A percentile compares a stretch with the other conserved stretches of the same genome.
Evolutionary conservation across 2,888 invertebrate species (phyloP).

Genomic region (Melieria omissa): DNA sequence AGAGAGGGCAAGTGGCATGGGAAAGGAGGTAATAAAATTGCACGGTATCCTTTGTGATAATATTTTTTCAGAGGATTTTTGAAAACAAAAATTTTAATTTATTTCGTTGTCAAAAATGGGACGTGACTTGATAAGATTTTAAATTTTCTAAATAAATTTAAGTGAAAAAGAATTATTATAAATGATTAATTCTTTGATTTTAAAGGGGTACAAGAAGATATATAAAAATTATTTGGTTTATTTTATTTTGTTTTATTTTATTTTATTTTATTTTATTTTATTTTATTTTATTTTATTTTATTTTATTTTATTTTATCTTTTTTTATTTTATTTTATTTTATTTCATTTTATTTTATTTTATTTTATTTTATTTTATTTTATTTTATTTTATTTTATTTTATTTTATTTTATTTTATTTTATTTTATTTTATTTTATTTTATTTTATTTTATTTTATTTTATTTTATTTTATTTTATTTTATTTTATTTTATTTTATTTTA

Average conservation of each 20-base stretch:
- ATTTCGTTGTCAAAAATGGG: no score
- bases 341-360: neutral
- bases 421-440: neutral
- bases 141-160: no score
- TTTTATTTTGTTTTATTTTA: no score
- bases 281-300: neutral
- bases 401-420: neutral
- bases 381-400: neutral
- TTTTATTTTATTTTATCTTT: slow-evolving; percentile 4
- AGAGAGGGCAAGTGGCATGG: neutral
- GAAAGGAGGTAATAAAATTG: no score
- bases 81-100: no score
- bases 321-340: neutral
- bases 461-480: neutral
- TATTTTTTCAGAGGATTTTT: no score
- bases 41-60: no score
- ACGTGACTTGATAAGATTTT: no score
- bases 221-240: no score
- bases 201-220: no score
- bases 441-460: neutral
- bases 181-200: no score
- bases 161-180: no score
- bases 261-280: neutral
- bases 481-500: neutral
- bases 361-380: neutral